phyloP scores from a whole-genome alignment of 2,888 invertebrate species.

The Cerastis leucographa region DNA sequence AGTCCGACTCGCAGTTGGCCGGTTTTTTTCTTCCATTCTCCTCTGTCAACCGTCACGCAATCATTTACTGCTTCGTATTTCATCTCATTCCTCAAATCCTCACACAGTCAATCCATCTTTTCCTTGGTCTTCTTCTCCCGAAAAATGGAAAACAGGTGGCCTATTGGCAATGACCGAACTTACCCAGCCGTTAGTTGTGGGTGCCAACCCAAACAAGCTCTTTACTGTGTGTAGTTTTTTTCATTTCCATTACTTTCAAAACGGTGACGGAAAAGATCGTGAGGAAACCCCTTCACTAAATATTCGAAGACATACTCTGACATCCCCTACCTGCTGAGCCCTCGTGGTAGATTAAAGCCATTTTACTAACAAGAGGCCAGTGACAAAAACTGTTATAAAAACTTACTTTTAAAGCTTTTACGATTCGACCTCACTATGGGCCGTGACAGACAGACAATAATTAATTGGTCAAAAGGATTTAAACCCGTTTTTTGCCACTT shows the following conservation, averaged over 20 bases:
- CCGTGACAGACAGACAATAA: not conserved
- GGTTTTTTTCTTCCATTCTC: too few relatives aligned
- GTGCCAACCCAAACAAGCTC: not conserved
- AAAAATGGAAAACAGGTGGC: not conserved
- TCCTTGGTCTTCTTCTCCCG: too few relatives aligned
- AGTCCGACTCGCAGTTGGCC: too few relatives aligned
- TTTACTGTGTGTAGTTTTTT: not conserved
- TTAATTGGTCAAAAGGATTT: constrained; percentile 2
- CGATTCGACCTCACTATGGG: not conserved
- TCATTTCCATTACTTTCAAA: not conserved
- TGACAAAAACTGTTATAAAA: not conserved
- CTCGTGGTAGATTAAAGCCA: not conserved
- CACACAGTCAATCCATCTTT: too few relatives aligned
- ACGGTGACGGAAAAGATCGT: not conserved
- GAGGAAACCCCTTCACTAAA: not conserved
- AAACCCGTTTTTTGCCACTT: not conserved
- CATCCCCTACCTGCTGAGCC: not conserved
- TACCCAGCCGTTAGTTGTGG: not conserved
- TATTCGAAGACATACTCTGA: not conserved
- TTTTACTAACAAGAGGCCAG: not conserved
- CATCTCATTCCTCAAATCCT: too few relatives aligned
- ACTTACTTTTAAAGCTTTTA: not conserved
- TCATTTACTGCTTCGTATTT: too few relatives aligned
- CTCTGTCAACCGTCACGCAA: too few relatives aligned
- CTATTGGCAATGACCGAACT: not conserved